Evolutionary conservation across 2,888 invertebrate species (phyloP).

Genomic region (Lasioglossum pauxillum): DNA sequence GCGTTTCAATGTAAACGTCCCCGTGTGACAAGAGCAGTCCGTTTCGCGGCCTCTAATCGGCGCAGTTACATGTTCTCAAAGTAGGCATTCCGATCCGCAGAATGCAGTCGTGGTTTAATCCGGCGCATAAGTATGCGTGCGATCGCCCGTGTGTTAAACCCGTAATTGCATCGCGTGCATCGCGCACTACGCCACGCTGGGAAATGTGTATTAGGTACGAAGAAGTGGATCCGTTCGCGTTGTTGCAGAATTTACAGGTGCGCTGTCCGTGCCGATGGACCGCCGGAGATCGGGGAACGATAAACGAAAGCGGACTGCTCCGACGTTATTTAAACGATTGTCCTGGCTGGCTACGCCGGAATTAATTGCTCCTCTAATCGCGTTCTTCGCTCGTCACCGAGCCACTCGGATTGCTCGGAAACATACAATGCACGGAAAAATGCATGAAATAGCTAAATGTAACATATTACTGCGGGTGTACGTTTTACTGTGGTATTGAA

Average conservation of each 20-base stretch:
- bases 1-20: slow-evolving; percentile 33
- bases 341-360: neutral
- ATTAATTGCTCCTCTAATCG: slow-evolving; percentile 7
- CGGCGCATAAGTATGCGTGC: slow-evolving; percentile 27
- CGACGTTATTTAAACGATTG: slow-evolving; percentile 10
- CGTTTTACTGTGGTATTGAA: too few relatives aligned
- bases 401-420: neutral
- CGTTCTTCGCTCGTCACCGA: neutral
- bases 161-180: slow-evolving; percentile 53
- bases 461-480: too few relatives aligned
- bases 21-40: slow-evolving; percentile 34
- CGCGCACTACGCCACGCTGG: slow-evolving; percentile 11
- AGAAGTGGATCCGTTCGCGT: slow-evolving; percentile 12
- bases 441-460: neutral
- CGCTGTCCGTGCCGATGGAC: neutral
- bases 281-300: slow-evolving; percentile 4
- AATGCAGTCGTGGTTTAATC: slow-evolving; percentile 40
- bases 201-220: slow-evolving; percentile 29
- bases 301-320: neutral
- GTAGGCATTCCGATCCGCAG: slow-evolving; percentile 30
- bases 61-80: slow-evolving; percentile 29
- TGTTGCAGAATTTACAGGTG: slow-evolving; percentile 29
- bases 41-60: slow-evolving; percentile 42
- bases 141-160: slow-evolving; percentile 36
- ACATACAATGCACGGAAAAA: neutral